These are phyloP conservation scores for Sciurus niger DNA, from an alignment of 2,113 vertebrate species.

Conservation along the genomic window DNA sequence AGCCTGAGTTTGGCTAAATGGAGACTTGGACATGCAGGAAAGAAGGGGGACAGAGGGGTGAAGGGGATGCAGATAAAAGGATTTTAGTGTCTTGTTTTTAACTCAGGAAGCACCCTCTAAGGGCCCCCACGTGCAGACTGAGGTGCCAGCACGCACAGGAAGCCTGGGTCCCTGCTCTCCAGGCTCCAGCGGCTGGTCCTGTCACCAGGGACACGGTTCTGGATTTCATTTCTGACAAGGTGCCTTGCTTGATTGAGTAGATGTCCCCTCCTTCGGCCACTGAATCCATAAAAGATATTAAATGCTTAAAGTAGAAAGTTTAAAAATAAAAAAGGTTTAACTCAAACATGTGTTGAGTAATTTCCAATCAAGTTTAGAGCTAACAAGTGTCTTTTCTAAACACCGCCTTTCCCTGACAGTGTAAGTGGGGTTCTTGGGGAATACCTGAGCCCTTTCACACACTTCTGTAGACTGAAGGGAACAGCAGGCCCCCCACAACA, in stretches of 20 bases:
- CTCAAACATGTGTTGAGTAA: neutral
- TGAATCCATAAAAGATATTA: slow-evolving; percentile 41
- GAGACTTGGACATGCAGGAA: neutral
- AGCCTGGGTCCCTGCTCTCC: neutral
- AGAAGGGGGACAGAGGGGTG: neutral
- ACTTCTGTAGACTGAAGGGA: neutral
- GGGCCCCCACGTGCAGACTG: neutral
- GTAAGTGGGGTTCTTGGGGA: too few relatives aligned
- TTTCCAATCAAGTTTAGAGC: slow-evolving; percentile 16
- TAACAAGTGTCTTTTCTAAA: neutral
- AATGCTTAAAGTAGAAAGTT: slow-evolving; percentile 46
- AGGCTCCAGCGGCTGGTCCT: neutral
- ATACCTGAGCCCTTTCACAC: neutral
- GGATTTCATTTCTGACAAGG: slow-evolving; percentile 1
- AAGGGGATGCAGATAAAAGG: neutral
- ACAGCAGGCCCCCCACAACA: neutral
- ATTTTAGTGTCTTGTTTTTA: slow-evolving; percentile 14
- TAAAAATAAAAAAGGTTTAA: slow-evolving; percentile 73
- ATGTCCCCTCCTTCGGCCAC: neutral
- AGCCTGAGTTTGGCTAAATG: neutral
- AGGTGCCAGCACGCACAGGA: neutral
- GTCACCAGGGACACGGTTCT: neutral
- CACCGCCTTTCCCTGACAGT: neutral
- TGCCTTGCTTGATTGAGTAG: slow-evolving; percentile 47
- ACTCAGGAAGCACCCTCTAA: neutral